Evolutionary conservation across 2,888 invertebrate species (phyloP), one percentile per base, ranked within the genome.

Genomic region (Baronia brevicornis): DNA sequence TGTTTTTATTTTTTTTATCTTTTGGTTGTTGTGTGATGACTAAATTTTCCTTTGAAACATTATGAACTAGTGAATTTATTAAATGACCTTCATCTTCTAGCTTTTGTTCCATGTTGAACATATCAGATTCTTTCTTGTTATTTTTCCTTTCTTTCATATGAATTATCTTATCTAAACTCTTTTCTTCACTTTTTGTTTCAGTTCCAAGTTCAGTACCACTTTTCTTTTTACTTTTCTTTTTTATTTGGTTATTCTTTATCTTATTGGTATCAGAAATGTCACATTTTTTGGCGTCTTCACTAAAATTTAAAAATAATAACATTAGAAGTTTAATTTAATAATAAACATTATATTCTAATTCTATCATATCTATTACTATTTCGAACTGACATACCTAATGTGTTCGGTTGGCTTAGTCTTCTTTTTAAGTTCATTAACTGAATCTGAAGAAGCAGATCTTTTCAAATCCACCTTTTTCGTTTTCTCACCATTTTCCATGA

Each of bases 371-470:
- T n/a, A n/a, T 18, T 7, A n/a, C 6, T 9, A 17, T 9, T 28
- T 30, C 6, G 9, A 10, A 17, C 5, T 11, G 12, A 17, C 28
- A 10, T 28, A 41, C 41, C 34, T 39, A 6, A 17, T 29, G 5
- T 26, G 28, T 18, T 36, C 26, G 21, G 17, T 14, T 20, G 24
- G 24, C 8, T 25, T 25, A 31, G 36, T 42, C 29, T 39, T 42
- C 6, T 36, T 33, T 11, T 36, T 28, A 5, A 32, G 32, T n/a
- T 26, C 19, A n/a, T 61, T 65, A 17, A 44, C 14, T 15, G 34
- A 41, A 24, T 41, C 38, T 6, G 44, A 10, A 2, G 50, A 49
- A 5, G 69, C 74, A 3, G 65, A 33, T 43, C 75, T 60, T 46
- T 78, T 79, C 1, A 50, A 39, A 7, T 62, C 40, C 12, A 31